phyloP scores from a whole-genome alignment of 2,113 vertebrate species.

The Motacilla alba region DNA sequence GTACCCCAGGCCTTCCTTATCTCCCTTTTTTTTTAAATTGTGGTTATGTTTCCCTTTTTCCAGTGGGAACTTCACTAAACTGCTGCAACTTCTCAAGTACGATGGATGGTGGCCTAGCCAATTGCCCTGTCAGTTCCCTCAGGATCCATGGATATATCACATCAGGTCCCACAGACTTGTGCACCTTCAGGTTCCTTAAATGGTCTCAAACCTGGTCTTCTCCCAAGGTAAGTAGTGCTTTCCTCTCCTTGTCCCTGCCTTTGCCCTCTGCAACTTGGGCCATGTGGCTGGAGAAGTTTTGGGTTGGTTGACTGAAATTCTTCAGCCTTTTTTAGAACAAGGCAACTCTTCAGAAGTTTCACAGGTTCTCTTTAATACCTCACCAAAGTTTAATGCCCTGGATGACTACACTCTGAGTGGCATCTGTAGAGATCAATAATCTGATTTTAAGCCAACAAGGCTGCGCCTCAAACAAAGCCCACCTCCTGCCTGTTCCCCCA shows the following conservation, averaged over 20 bases:
- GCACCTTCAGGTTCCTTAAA: not conserved
- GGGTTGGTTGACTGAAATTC: not conserved
- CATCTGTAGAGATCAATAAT: not conserved
- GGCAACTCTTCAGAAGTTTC: not conserved
- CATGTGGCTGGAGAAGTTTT: not conserved
- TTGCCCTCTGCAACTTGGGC: not conserved
- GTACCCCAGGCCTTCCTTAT: not conserved
- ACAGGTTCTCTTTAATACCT: not conserved
- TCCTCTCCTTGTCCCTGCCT: not conserved
- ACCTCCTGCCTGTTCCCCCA: not conserved
- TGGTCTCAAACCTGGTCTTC: not conserved
- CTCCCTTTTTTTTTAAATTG: rapidly evolving
- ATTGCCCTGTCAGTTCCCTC: not conserved
- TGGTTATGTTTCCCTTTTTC: not conserved
- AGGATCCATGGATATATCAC: not conserved
- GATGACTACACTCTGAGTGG: not conserved
- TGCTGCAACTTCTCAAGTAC: not conserved
- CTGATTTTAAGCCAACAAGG: not conserved
- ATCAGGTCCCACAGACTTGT: not conserved
- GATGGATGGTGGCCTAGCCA: not conserved
- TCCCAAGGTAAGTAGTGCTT: not conserved
- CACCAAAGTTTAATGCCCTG: not conserved
- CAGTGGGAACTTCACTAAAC: not conserved
- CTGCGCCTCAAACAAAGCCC: not conserved
- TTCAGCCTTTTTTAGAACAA: not conserved